Conservation (phyloP, 2,888 invertebrate genomes). For the Augochlorella aurata region DNA sequence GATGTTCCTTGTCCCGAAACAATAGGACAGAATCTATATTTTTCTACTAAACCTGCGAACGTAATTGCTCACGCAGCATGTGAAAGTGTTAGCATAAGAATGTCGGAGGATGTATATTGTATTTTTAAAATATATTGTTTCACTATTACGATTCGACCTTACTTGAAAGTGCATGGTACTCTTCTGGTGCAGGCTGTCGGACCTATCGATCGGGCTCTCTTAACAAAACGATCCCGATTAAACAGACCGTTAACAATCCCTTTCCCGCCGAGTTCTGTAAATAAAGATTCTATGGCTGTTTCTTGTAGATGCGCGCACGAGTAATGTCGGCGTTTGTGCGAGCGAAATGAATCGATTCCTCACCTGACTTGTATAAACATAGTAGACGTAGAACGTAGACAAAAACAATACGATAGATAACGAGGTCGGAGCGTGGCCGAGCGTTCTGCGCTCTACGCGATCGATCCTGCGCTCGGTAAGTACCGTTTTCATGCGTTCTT, state of each 20-base stretch:
- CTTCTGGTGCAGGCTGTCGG: slow-evolving; percentile 52
- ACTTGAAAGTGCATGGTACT: slow-evolving; percentile 47
- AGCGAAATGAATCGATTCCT: slow-evolving; percentile 17
- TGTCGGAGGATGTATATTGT: slow-evolving; percentile 22
- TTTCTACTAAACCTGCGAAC: not conserved
- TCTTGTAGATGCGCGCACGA: slow-evolving; percentile 40
- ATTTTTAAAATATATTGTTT: slow-evolving; percentile 42
- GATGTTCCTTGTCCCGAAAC: slow-evolving; percentile 37
- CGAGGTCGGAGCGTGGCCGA: slow-evolving; percentile 37
- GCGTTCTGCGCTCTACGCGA: slow-evolving; percentile 52
- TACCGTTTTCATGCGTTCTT: slow-evolving; percentile 59
- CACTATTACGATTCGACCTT: slow-evolving; percentile 16
- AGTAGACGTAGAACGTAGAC: slow-evolving; percentile 34
- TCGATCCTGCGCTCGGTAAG: slow-evolving; percentile 62
- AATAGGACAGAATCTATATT: slow-evolving; percentile 2
- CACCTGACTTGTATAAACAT: slow-evolving; percentile 29
- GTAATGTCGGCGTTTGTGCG: slow-evolving; percentile 26
- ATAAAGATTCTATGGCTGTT: slow-evolving; percentile 20
- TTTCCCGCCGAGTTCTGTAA: slow-evolving; percentile 18
- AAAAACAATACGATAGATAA: slow-evolving; percentile 6
- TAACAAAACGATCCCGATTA: not conserved
- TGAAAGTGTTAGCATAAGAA: not conserved
- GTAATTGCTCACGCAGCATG: not conserved
- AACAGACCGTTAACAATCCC: not conserved
- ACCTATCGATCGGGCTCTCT: slow-evolving; percentile 2